Percentiles rank a stretch among this genome's conserved stretches.
Evolutionary conservation across 2,113 vertebrate genomes (phyloP).

Genomic region (Elachura formosa): DNA sequence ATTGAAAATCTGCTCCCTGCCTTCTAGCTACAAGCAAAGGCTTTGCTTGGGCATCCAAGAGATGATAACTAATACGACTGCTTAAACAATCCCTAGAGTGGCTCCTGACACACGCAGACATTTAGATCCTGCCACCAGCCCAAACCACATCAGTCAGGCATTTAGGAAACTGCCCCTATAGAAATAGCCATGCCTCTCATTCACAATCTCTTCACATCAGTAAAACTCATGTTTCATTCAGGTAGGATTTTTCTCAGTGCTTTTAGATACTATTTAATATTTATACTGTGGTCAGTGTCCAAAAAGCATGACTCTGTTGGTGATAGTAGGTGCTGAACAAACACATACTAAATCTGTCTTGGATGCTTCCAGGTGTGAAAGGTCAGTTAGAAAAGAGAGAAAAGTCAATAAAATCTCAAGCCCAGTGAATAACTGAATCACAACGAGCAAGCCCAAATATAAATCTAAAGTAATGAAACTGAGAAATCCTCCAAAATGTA

Average conservation of each 20-base stretch:
- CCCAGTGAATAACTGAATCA: background rate
- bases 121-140: background rate
- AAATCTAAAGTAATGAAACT: background rate
- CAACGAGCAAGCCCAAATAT: background rate
- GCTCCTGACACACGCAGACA: background rate
- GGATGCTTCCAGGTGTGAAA: background rate
- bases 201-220: background rate
- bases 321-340: background rate
- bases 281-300: background rate
- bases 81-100: background rate
- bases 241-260: background rate
- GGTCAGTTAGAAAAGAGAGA: background rate
- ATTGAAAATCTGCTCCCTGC: conserved; percentile 27
- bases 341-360: background rate
- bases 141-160: background rate
- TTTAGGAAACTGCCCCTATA: background rate
- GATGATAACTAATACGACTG: background rate
- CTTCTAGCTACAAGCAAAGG: background rate
- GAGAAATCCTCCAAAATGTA: background rate
- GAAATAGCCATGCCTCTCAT: background rate
- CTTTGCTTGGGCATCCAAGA: background rate
- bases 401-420: background rate
- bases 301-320: background rate
- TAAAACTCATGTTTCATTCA: conserved; percentile 14
- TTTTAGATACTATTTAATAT: conserved; percentile 10